Conservation (phyloP, 2,888 invertebrate genomes). For the Sericinus montela region DNA sequence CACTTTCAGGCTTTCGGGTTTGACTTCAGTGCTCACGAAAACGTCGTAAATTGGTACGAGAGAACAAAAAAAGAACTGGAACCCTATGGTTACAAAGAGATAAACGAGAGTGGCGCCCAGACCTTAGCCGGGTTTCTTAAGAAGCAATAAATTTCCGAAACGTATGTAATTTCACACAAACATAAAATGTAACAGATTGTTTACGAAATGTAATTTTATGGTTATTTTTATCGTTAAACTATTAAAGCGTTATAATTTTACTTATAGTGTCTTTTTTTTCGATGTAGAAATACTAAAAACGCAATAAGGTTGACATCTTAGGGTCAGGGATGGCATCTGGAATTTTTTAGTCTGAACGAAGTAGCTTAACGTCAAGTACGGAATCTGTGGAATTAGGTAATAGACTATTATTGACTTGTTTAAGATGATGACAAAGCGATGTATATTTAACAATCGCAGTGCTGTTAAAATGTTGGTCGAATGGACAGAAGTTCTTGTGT, state of each 20-base stretch:
- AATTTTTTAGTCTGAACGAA: too few relatives aligned
- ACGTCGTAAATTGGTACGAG: constrained; percentile 82
- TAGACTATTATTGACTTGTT: too few relatives aligned
- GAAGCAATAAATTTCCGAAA: constrained; percentile 38
- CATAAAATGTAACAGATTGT: neutral
- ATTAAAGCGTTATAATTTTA: constrained; percentile 8
- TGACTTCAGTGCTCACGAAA: constrained; percentile 77
- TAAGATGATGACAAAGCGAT: too few relatives aligned
- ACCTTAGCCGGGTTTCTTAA: constrained; percentile 76
- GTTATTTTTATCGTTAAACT: constrained; percentile 8
- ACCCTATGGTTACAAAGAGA: constrained; percentile 83
- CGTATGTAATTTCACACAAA: neutral
- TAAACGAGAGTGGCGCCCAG: constrained; percentile 80
- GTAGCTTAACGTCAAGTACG: too few relatives aligned
- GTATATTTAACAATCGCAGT: too few relatives aligned
- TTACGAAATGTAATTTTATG: constrained; percentile 10
- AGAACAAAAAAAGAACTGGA: constrained; percentile 82
- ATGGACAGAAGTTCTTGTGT: too few relatives aligned
- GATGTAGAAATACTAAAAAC: neutral
- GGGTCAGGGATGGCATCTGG: too few relatives aligned
- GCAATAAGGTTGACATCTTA: too few relatives aligned
- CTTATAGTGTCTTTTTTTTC: constrained; percentile 6
- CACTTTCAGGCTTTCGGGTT: constrained; percentile 67
- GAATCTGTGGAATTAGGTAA: too few relatives aligned
- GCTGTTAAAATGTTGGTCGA: too few relatives aligned